A percentile compares a stretch with the other conserved stretches of the same genome.
These are phyloP conservation scores for Metacarcinus magister DNA, from an alignment of 2,888 invertebrate genomes.

Conservation along the genomic window DNA sequence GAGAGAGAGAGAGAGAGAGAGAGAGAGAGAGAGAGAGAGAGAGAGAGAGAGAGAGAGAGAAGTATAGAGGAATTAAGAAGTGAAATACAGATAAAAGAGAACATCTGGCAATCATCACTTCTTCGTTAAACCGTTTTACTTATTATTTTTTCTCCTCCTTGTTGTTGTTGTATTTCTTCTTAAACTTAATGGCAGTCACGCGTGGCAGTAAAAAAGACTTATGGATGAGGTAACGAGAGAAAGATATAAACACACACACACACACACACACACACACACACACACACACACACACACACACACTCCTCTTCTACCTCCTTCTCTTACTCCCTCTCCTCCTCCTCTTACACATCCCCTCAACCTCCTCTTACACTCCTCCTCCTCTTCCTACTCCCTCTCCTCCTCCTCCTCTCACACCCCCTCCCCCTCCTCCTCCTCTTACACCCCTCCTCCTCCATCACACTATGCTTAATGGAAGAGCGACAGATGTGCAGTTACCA, in stretches of 20 bases:
- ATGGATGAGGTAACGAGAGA: background rate
- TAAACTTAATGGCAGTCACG: background rate
- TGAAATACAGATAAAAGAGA: background rate
- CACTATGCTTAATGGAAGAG: background rate
- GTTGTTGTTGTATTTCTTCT: background rate
- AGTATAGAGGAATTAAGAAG: background rate
- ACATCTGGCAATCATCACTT: background rate
- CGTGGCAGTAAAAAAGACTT: background rate
- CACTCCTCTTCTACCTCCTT: background rate
- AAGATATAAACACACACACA: background rate
- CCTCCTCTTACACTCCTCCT: background rate
- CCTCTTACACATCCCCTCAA: background rate
- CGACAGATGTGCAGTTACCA: background rate
- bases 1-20: constrained; percentile 65
- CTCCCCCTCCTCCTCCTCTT: constrained; percentile 27
- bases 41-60: background rate
- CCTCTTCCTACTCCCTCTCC: background rate
- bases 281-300: too few relatives aligned
- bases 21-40: constrained; percentile 64
- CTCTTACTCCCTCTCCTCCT: background rate
- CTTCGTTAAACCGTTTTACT: too few relatives aligned
- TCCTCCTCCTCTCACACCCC: background rate
- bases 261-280: too few relatives aligned
- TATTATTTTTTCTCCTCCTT: background rate
- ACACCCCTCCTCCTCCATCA: constrained; percentile 9